These are phyloP conservation scores for Acronicta aceris DNA, from an alignment of 2,888 invertebrate species.

Conservation along the genomic window DNA sequence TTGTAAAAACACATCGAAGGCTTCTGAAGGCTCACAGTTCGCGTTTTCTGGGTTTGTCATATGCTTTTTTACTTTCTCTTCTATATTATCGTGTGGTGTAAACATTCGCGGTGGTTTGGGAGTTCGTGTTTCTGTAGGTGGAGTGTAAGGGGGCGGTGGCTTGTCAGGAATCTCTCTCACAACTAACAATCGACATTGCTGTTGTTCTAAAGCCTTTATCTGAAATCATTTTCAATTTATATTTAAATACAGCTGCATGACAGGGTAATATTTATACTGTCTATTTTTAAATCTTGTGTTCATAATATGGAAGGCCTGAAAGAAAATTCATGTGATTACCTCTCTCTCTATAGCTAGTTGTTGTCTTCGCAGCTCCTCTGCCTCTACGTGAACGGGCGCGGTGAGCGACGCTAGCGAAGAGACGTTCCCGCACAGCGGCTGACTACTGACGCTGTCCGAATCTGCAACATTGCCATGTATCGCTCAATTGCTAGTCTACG, in stretches of 20 bases:
- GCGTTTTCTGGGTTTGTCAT: conserved; percentile 42
- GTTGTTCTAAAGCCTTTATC: conserved; percentile 85
- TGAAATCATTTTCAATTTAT: conserved; percentile 53
- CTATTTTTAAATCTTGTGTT: no score
- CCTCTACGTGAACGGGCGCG: conserved; percentile 72
- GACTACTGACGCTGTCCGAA: conserved; percentile 55
- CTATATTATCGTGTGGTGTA: conserved; percentile 61
- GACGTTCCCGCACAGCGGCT: conserved; percentile 45
- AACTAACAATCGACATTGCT: conserved; percentile 78
- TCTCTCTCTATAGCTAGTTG: conserved; percentile 85
- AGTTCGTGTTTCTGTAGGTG: conserved; percentile 68
- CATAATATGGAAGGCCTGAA: neutral
- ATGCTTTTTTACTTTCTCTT: conserved; percentile 66
- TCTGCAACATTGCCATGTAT: conserved; percentile 45
- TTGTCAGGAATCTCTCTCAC: conserved; percentile 86
- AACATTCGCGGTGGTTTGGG: conserved; percentile 68
- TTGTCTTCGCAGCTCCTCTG: conserved; percentile 80
- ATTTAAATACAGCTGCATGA: conserved; percentile 6
- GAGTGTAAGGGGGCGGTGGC: conserved; percentile 85
- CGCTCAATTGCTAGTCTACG: no score
- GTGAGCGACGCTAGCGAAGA: conserved; percentile 59
- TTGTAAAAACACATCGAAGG: conserved; percentile 73
- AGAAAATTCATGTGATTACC: conserved; percentile 59
- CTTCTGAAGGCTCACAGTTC: conserved; percentile 60
- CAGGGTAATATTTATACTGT: neutral